Percentiles rank a stretch among this genome's conserved stretches.
These are phyloP conservation scores for Panagrolaimus sp. DNA, from an alignment of 1,140 invertebrate species.

Conservation along the genomic window DNA sequence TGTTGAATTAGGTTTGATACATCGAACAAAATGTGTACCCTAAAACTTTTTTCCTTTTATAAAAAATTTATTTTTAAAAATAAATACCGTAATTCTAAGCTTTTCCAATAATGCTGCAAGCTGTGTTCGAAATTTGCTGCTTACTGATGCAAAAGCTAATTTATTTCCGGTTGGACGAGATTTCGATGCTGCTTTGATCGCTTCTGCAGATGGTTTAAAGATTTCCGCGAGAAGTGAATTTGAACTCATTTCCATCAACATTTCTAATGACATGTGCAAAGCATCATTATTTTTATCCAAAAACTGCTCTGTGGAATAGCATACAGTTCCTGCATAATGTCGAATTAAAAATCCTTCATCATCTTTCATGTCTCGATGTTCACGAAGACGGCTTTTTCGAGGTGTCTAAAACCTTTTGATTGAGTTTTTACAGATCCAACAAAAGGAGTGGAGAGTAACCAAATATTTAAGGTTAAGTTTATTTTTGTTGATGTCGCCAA, in stretches of 20 bases:
- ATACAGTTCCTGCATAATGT: slow-evolving; percentile 95
- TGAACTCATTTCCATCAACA: slow-evolving; percentile 68
- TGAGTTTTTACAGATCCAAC: no score
- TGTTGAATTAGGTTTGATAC: slow-evolving; percentile 34
- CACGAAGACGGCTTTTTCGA: slow-evolving; percentile 80
- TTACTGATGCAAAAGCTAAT: slow-evolving; percentile 25
- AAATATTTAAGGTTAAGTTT: no score
- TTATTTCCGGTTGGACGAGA: slow-evolving; percentile 12
- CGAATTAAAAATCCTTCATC: slow-evolving; percentile 91
- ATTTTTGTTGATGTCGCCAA: no score
- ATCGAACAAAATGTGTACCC: slow-evolving; percentile 42
- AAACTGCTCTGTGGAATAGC: slow-evolving; percentile 86
- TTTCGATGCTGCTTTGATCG: slow-evolving; percentile 13
- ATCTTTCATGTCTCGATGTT: slow-evolving; percentile 83
- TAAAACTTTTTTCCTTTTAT: not conserved
- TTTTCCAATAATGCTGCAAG: slow-evolving; percentile 25
- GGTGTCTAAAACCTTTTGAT: slow-evolving; percentile 67
- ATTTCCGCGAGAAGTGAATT: not conserved
- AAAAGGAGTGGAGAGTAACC: no score
- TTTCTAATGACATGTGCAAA: slow-evolving; percentile 84
- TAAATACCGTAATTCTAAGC: slow-evolving; percentile 30
- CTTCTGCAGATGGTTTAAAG: slow-evolving; percentile 37
- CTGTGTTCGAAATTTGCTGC: slow-evolving; percentile 33
- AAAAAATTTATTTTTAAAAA: not conserved
- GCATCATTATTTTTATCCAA: slow-evolving; percentile 98